phyloP scores from a whole-genome alignment of 2,113 vertebrate genomes.

The Clarias magur region DNA sequence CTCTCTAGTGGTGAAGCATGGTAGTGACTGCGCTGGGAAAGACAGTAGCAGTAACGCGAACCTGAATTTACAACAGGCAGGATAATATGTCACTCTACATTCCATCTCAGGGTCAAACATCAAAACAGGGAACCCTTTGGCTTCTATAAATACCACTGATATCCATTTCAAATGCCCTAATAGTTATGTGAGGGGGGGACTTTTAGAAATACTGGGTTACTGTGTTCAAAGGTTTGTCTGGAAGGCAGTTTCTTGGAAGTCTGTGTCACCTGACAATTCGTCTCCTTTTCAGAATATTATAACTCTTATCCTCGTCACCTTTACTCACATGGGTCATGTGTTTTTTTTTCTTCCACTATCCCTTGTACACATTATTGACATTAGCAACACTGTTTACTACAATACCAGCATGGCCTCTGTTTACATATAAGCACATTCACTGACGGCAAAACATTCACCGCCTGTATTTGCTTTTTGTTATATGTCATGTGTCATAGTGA shows the following conservation, averaged over 20 bases:
- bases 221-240: neutral
- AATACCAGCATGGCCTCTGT: conserved; percentile 29
- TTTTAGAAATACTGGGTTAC: neutral
- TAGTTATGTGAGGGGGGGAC: neutral
- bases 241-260: neutral
- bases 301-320: neutral
- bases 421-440: conserved; percentile 49
- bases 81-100: conserved; percentile 12
- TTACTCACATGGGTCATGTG: neutral
- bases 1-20: conserved; percentile 46
- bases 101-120: conserved; percentile 12
- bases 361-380: conserved; percentile 38
- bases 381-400: conserved; percentile 40
- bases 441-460: conserved; percentile 48
- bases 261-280: neutral
- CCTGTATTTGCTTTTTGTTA: neutral
- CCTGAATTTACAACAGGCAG: conserved; percentile 35
- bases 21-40: neutral
- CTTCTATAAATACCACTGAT: neutral
- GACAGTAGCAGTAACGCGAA: conserved; percentile 27
- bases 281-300: neutral
- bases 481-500: too few relatives aligned
- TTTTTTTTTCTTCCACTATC: conserved; percentile 32
- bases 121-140: conserved; percentile 22
- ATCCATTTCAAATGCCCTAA: conserved; percentile 1